These are phyloP conservation scores for Carassius gibelio DNA, from an alignment of 2,113 vertebrate genomes.

Conservation along the genomic window DNA sequence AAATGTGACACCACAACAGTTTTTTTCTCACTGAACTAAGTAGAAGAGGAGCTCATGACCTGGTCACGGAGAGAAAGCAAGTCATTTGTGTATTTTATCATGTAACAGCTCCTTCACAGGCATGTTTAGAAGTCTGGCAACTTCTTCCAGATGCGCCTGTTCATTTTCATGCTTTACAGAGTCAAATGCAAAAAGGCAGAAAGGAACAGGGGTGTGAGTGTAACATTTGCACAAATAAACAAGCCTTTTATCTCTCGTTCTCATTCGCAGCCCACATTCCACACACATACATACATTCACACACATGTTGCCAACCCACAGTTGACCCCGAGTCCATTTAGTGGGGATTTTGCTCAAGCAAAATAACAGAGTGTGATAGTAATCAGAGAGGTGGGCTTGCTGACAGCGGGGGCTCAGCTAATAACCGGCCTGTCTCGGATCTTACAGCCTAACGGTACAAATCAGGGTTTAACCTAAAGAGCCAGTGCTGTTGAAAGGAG, in stretches of 20 bases:
- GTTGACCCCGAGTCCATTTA: conserved; percentile 32
- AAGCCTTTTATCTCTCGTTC: conserved; percentile 4
- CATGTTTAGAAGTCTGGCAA: conserved; percentile 22
- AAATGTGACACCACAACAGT: neutral
- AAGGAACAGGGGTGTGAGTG: neutral
- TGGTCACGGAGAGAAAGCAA: conserved; percentile 18
- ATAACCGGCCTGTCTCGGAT: conserved; percentile 53
- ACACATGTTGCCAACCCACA: conserved; percentile 22
- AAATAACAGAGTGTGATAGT: conserved; percentile 48
- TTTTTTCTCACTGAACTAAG: neutral
- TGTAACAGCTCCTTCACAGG: conserved; percentile 13
- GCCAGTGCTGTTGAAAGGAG: conserved; percentile 43
- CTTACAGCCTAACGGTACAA: conserved; percentile 58
- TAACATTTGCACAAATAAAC: conserved; percentile 18
- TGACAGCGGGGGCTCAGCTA: conserved; percentile 46
- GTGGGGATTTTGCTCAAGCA: conserved; percentile 41
- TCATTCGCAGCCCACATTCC: neutral
- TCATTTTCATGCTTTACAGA: conserved; percentile 22
- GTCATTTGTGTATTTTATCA: conserved; percentile 15
- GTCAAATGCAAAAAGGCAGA: conserved; percentile 25
- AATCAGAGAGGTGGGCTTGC: conserved; percentile 39
- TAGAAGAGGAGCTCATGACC: neutral
- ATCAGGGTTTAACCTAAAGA: conserved; percentile 66
- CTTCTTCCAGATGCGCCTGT: conserved; percentile 21
- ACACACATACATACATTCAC: conserved; percentile 30